Conservation (phyloP, 2,113 vertebrate genomes). For the Indicator indicator region DNA sequence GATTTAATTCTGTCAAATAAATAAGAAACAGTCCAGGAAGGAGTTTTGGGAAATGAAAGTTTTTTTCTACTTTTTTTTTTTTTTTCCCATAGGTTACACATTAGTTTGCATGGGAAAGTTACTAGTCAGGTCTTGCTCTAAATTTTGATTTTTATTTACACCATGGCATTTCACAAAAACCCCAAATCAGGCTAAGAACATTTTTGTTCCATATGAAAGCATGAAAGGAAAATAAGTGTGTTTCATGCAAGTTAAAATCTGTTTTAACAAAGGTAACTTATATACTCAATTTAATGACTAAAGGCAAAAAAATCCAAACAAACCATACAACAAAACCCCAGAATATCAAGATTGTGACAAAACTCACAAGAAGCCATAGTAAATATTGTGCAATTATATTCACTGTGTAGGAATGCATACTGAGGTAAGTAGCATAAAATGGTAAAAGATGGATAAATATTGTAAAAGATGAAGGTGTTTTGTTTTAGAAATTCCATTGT, state of each 20-base stretch:
- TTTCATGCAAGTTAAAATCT: background rate
- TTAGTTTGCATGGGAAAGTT: background rate
- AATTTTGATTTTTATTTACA: background rate
- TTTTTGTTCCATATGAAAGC: background rate
- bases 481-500: background rate
- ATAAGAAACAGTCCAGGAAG: too few relatives aligned
- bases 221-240: background rate
- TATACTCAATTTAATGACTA: background rate
- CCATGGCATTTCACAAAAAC: background rate
- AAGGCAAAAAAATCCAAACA: background rate
- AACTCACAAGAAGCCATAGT: background rate
- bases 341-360: background rate
- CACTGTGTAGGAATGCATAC: background rate
- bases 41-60: background rate
- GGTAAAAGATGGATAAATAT: too few relatives aligned
- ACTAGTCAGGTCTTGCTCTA: background rate
- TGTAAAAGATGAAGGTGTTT: background rate
- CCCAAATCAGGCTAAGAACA: background rate
- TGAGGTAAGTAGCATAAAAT: background rate
- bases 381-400: background rate
- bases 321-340: rapidly evolving
- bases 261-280: background rate
- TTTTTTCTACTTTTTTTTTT: background rate
- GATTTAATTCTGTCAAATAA: background rate
- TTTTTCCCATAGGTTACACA: background rate